A percentile compares a stretch with the other conserved stretches of the same genome.
phyloP scores from a whole-genome alignment of 2,888 invertebrate genomes.

The Magallana nippona region DNA sequence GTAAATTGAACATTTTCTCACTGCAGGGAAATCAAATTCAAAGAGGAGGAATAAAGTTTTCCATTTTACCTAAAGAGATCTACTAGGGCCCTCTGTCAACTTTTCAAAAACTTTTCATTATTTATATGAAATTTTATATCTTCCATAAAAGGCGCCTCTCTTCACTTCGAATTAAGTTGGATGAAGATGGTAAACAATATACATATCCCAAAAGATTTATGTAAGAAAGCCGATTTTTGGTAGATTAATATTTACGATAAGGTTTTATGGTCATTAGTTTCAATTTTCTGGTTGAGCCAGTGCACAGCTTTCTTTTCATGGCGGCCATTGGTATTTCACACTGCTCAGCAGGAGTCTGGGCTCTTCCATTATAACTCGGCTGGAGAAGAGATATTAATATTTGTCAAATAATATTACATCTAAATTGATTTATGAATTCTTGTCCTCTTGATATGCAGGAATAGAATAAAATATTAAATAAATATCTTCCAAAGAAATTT shows the following conservation, averaged over 20 bases:
- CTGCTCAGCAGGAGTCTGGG: background rate
- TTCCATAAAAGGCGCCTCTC: slow-evolving; percentile 27
- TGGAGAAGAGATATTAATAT: background rate
- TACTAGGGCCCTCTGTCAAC: slow-evolving; percentile 15
- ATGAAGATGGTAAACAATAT: slow-evolving; percentile 21
- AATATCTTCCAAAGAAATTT: background rate
- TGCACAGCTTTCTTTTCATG: background rate
- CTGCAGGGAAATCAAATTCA: slow-evolving; percentile 32
- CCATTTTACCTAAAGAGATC: slow-evolving; percentile 10
- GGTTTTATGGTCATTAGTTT: slow-evolving; percentile 29
- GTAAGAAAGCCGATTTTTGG: slow-evolving; percentile 19
- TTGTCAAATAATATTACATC: slow-evolving; percentile 11
- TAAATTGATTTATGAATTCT: background rate
- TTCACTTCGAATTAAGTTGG: slow-evolving; percentile 18
- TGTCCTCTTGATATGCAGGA: background rate
- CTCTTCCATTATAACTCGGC: background rate
- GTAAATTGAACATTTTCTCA: slow-evolving; percentile 33
- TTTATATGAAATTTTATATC: slow-evolving; percentile 25
- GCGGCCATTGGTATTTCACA: background rate
- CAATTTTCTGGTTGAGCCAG: background rate
- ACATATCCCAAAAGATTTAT: background rate
- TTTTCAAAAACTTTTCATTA: slow-evolving; percentile 4
- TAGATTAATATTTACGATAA: slow-evolving; percentile 20
- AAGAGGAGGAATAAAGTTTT: slow-evolving; percentile 20
- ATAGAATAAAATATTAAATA: background rate